Conservation (phyloP, 2,113 vertebrate genomes). For the Chaetops frenatus region DNA sequence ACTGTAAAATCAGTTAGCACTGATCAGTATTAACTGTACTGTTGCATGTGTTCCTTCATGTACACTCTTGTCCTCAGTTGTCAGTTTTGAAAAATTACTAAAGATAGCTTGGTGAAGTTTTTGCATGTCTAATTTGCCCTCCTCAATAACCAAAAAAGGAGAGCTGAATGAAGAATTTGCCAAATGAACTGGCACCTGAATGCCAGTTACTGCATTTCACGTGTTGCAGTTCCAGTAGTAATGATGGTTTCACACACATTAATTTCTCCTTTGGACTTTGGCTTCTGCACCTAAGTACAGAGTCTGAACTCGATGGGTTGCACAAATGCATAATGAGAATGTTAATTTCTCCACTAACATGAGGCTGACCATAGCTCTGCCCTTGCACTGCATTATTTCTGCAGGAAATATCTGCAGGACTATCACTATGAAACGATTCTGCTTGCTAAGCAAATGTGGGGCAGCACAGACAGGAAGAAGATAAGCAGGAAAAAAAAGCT, state of each 20-base stretch:
- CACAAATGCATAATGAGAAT: neutral
- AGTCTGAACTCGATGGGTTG: neutral
- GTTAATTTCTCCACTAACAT: neutral
- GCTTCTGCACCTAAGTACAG: neutral
- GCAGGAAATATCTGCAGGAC: neutral
- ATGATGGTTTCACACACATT: neutral
- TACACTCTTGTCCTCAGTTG: neutral
- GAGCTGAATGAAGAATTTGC: neutral
- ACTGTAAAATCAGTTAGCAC: neutral
- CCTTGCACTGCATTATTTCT: neutral
- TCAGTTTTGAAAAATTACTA: neutral
- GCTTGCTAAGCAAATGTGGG: neutral
- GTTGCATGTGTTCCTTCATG: neutral
- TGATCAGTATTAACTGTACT: neutral
- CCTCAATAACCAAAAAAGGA: neutral
- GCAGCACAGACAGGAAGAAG: neutral
- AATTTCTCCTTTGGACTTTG: constrained; percentile 19
- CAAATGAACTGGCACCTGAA: neutral
- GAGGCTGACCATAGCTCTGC: neutral
- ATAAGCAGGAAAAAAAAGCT: neutral
- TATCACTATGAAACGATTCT: neutral
- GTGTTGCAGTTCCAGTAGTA: neutral
- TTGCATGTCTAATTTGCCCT: neutral
- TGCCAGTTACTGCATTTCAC: neutral
- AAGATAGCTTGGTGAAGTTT: neutral